Evolutionary conservation across 1,140 invertebrate genomes (phyloP).

Genomic region (Halesus radiatus): DNA sequence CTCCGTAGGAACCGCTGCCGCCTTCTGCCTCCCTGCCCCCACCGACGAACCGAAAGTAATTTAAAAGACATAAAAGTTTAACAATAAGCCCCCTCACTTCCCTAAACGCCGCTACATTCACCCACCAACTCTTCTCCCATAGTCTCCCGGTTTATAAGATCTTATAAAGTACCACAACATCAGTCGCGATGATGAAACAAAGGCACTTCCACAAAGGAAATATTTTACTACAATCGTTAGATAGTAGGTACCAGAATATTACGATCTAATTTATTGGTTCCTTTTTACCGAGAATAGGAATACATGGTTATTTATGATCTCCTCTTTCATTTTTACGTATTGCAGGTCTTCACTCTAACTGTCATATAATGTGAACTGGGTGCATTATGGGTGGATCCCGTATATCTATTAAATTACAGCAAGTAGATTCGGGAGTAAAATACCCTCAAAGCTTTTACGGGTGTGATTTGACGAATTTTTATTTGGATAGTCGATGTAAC

Average conservation of each 20-base stretch:
- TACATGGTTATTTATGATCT: too few species aligned
- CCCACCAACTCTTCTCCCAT: background rate
- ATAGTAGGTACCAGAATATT: background rate
- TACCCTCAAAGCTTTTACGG: too few species aligned
- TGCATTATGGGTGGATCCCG: too few species aligned
- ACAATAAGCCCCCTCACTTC: constrained; percentile 44
- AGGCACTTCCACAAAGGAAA: background rate
- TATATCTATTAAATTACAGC: too few species aligned
- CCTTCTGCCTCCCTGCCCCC: background rate
- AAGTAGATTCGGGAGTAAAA: too few species aligned
- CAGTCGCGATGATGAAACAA: background rate
- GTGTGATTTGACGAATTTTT: too few species aligned
- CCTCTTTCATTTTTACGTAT: too few species aligned
- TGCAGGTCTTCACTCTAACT: too few species aligned
- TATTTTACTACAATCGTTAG: background rate
- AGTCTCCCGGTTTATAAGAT: constrained; percentile 4
- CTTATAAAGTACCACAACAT: background rate
- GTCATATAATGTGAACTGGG: too few species aligned
- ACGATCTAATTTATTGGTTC: background rate
- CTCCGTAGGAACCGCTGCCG: constrained; percentile 11
- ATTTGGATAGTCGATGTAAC: too few species aligned
- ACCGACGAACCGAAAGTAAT: constrained; percentile 49
- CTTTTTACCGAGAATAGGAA: too few species aligned
- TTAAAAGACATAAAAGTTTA: constrained; percentile 58
- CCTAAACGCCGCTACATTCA: background rate